phyloP scores from a whole-genome alignment of 2,888 invertebrate species.

The Dromius quadrimaculatus region DNA sequence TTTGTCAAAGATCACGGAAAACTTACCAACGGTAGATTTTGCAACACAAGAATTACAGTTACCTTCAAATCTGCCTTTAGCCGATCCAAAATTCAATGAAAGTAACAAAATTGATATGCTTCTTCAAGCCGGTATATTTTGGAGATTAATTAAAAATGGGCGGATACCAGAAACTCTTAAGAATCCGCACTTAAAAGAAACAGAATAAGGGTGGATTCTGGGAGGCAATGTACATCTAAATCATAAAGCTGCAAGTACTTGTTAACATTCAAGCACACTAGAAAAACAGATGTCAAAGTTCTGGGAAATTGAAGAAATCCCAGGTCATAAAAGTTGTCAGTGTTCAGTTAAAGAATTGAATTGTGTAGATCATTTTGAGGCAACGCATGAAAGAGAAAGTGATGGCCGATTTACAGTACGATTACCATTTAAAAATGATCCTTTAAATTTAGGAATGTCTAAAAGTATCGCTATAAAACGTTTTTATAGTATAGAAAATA shows the following conservation, averaged over 20 bases:
- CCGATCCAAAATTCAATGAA: conserved; percentile 7
- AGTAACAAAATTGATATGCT: conserved; percentile 10
- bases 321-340: background rate
- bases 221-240: conserved; percentile 13
- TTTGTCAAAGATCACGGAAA: conserved; percentile 9
- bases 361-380: background rate
- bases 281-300: conserved; percentile 14
- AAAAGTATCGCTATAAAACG: conserved; percentile 1
- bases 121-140: conserved; percentile 7
- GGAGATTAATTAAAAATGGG: conserved; percentile 4
- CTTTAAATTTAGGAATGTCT: conserved; percentile 1
- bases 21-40: background rate
- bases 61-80: conserved; percentile 10
- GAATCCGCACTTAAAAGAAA: conserved; percentile 8
- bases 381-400: no score
- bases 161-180: background rate
- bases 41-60: background rate
- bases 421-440: background rate
- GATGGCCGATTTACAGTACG: background rate
- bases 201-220: background rate
- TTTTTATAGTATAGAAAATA: background rate
- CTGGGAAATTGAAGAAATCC: conserved; percentile 7
- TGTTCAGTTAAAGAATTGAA: background rate
- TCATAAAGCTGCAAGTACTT: background rate
- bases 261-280: conserved; percentile 5